phyloP scores from a whole-genome alignment of 2,797 vertebrate genomes.

The Sebastolobus altivelis region DNA sequence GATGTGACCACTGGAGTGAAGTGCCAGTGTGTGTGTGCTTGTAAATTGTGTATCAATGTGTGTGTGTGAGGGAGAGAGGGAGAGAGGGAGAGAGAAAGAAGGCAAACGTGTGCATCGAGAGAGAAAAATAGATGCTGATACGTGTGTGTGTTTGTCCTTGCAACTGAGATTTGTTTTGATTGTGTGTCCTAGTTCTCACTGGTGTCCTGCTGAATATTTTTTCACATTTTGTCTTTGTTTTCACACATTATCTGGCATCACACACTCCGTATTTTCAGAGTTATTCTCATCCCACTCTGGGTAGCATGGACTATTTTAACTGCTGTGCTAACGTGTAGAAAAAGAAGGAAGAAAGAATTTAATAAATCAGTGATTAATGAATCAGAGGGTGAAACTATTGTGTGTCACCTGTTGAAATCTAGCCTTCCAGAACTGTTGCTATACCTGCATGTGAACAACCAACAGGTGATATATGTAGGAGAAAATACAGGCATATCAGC shows the following conservation, averaged over 20 bases:
- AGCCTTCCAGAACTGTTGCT: background rate
- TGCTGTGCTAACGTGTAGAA: background rate
- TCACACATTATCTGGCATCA: background rate
- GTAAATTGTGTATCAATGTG: background rate
- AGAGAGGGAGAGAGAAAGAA: background rate
- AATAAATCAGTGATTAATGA: background rate
- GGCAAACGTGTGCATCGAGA: background rate
- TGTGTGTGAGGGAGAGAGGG: background rate
- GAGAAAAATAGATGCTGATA: background rate
- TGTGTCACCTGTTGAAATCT: slow-evolving; percentile 2
- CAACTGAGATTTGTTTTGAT: background rate
- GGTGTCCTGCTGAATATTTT: background rate
- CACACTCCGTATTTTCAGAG: background rate
- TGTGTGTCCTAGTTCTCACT: background rate
- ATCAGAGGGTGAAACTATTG: background rate
- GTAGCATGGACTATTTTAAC: background rate
- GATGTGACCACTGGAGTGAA: slow-evolving; percentile 40
- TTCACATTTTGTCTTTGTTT: background rate
- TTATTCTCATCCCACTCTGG: background rate
- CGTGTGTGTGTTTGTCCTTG: background rate
- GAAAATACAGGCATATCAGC: slow-evolving; percentile 10
- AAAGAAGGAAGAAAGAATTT: background rate
- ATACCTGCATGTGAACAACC: slow-evolving; percentile 1
- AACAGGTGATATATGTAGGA: slow-evolving; percentile 18
- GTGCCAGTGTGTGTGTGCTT: slow-evolving; percentile 16